Conservation (phyloP, 2,888 invertebrate species). For the Yponomeuta malinellus region DNA sequence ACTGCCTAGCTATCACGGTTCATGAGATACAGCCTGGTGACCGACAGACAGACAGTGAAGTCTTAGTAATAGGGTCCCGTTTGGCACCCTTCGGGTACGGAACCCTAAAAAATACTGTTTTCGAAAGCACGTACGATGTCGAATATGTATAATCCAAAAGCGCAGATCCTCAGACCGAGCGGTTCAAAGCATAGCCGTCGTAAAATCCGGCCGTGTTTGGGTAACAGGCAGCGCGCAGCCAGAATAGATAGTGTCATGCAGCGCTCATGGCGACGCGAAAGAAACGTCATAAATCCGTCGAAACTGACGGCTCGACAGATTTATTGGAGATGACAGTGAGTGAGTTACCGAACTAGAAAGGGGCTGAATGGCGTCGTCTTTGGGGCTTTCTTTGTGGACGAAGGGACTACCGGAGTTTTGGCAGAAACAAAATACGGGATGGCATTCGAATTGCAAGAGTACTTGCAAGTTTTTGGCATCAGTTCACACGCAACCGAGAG, state of each 20-base stretch:
- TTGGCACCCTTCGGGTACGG: too few relatives aligned
- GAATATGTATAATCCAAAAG: background rate
- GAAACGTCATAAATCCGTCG: conserved; percentile 66
- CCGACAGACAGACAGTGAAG: too few relatives aligned
- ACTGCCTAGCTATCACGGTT: too few relatives aligned
- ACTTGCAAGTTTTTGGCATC: too few relatives aligned
- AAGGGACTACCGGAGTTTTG: background rate
- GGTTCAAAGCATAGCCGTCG: conserved; percentile 3
- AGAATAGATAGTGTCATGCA: conserved; percentile 14
- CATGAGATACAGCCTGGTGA: too few relatives aligned
- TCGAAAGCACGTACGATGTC: background rate
- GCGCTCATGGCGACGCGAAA: conserved; percentile 36
- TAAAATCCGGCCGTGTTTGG: background rate
- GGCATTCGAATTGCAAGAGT: background rate
- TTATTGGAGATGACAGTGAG: conserved; percentile 54
- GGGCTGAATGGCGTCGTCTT: conserved; percentile 29
- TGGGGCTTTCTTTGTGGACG: conserved; percentile 14
- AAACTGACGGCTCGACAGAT: conserved; percentile 50
- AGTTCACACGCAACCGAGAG: too few relatives aligned
- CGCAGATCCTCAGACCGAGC: background rate
- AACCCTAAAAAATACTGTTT: too few relatives aligned
- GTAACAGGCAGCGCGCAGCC: conserved; percentile 7
- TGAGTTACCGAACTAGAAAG: conserved; percentile 46
- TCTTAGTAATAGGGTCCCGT: too few relatives aligned
- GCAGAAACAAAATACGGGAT: background rate